Evolutionary conservation across 1,140 invertebrate species (phyloP).

Genomic region (Araneus ventricosus): DNA sequence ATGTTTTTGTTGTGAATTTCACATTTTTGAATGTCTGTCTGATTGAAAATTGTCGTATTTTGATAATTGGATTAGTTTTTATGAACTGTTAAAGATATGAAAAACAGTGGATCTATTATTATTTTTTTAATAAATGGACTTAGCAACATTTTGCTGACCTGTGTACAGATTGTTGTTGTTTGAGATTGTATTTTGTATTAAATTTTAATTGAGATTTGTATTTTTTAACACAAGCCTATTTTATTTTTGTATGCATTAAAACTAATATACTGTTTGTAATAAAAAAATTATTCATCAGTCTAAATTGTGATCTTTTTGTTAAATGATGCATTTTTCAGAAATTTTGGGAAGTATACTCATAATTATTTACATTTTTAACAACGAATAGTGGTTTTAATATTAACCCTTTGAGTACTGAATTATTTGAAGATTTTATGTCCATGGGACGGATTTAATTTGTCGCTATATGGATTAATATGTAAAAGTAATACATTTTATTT

Average conservation of each 20-base stretch:
- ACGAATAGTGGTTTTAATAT: too few relatives aligned
- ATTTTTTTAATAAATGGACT: neutral
- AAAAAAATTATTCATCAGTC: neutral
- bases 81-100: neutral
- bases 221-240: constrained; percentile 7
- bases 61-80: neutral
- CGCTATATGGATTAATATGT: too few relatives aligned
- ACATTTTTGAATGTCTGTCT: neutral
- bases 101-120: neutral
- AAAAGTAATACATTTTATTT: too few relatives aligned
- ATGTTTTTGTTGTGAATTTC: neutral
- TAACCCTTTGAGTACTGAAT: too few relatives aligned
- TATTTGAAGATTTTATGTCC: too few relatives aligned
- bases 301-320: neutral
- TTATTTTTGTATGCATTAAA: neutral
- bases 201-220: neutral
- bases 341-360: too few relatives aligned
- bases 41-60: neutral
- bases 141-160: neutral
- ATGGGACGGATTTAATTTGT: too few relatives aligned
- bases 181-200: neutral
- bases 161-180: constrained; percentile 20
- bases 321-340: neutral
- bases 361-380: too few relatives aligned
- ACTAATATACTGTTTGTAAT: neutral